These are phyloP conservation scores for Notothenia rossii DNA, from an alignment of 2,113 vertebrate species.

Conservation along the genomic window DNA sequence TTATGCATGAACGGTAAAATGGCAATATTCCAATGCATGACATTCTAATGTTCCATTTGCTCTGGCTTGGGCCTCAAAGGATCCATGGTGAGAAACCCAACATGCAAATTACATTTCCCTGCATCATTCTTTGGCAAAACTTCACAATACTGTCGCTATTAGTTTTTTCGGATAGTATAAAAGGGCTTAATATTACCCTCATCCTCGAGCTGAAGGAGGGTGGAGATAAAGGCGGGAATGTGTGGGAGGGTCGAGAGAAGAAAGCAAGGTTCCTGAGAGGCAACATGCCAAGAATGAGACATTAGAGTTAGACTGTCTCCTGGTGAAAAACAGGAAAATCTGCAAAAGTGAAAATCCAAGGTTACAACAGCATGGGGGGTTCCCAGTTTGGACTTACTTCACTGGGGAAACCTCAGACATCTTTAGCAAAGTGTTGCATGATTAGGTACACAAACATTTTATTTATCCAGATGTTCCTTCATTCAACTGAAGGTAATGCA, in stretches of 20 bases:
- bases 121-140: conserved; percentile 35
- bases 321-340: conserved; percentile 55
- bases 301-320: conserved; percentile 54
- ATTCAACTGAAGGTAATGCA: too few species aligned
- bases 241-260: conserved; percentile 68
- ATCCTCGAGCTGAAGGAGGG: conserved; percentile 41
- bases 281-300: conserved; percentile 77
- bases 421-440: too few species aligned
- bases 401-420: too few species aligned
- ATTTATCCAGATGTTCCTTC: too few species aligned
- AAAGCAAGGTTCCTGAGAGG: conserved; percentile 70
- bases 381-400: too few species aligned
- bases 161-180: conserved; percentile 26
- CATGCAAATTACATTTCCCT: conserved; percentile 20
- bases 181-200: conserved; percentile 38
- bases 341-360: conserved; percentile 65
- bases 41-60: conserved; percentile 23
- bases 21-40: not conserved
- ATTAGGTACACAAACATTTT: too few species aligned
- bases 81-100: conserved; percentile 14
- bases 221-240: conserved; percentile 64
- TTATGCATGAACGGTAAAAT: not conserved
- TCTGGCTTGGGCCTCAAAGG: not conserved
- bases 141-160: conserved; percentile 31
- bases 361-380: too few species aligned